Evolutionary conservation across 2,113 vertebrate genomes (phyloP), one percentile per base, ranked within the genome.

Genomic region (Hemicordylus capensis): DNA sequence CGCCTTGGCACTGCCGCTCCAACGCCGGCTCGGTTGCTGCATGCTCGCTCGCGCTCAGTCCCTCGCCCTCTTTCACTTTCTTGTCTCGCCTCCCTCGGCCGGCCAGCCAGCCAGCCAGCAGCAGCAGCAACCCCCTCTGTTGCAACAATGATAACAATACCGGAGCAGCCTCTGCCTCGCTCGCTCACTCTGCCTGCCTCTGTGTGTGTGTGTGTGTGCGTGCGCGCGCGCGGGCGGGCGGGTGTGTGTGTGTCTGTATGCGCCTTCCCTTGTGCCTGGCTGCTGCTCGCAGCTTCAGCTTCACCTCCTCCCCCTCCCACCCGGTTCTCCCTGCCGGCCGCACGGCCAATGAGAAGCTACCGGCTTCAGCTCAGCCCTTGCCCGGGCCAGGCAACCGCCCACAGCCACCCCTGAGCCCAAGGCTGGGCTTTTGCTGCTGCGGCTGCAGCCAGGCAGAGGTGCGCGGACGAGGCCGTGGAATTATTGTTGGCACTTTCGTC

Each of bases 261-360:
- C 37, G 80, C 48, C n/a, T 80, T 37, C n/a, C 39, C 76, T 63
- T 63, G 67, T 73, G 84, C 76, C 42, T 56, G 76, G 61, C 37
- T 34, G 64, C 88, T 80, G 87, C 86, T 42, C 66, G 61, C 88
- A 85, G 88, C 85, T 86, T 70, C 89, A 89, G 26, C 48, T 26
- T 19, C 39, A 81, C 88, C 89, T 63, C 80, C 92, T 63, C 85
- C 90, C 15, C 31, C 64, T 37, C 85, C 11, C 69, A 74, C 66
- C 87, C n/a, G 81, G 79, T 89, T 90, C 89, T 93, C 93, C 91
- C 94, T 88, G 89, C 84, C 90, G 93, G 93, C 93, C 84, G 89
- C 84, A 63, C 87, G 94, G 93, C 96, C 95, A 94, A 96, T 96
- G 92, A 88, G 89, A 95, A 91, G 85, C 76, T 31, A 90, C 83